Evolutionary conservation across 2,113 vertebrate species (phyloP).

Genomic region (Jaculus jaculus): DNA sequence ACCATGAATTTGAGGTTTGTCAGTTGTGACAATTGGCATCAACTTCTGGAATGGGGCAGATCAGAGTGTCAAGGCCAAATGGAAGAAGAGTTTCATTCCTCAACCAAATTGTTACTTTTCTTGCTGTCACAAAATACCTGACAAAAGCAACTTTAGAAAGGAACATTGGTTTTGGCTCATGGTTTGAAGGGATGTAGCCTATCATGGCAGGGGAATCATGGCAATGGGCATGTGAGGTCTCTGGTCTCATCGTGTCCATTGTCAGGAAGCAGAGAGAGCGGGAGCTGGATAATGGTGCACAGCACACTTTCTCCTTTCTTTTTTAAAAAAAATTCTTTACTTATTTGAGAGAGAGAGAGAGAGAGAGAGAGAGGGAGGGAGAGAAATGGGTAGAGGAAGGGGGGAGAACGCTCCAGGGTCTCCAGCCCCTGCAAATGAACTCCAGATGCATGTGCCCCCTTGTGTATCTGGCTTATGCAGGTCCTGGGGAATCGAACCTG

Average conservation of each 20-base stretch:
- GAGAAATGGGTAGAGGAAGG: too few relatives aligned
- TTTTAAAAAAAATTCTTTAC: too few relatives aligned
- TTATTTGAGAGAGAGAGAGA: too few relatives aligned
- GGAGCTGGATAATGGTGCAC: background rate
- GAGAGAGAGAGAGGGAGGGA: too few relatives aligned
- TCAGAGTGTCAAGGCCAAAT: background rate
- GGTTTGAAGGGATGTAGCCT: background rate
- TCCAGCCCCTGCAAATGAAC: too few relatives aligned
- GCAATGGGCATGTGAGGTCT: background rate
- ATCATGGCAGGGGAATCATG: background rate
- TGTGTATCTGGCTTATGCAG: too few relatives aligned
- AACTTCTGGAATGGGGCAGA: background rate
- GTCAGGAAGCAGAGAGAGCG: background rate
- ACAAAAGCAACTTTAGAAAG: background rate
- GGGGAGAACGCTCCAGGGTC: too few relatives aligned
- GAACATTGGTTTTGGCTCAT: background rate
- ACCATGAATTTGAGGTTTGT: background rate
- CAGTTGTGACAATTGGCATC: background rate
- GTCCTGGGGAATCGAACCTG: too few relatives aligned
- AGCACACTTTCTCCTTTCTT: background rate
- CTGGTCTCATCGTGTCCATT: background rate
- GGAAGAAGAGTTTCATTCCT: conserved; percentile 36
- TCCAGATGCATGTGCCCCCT: too few relatives aligned
- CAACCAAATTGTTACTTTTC: conserved; percentile 2
- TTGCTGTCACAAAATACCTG: background rate